A percentile compares a stretch with the other conserved stretches of the same genome.
phyloP scores from a whole-genome alignment of 2,797 vertebrate genomes.

The Galagoides demidoff region DNA sequence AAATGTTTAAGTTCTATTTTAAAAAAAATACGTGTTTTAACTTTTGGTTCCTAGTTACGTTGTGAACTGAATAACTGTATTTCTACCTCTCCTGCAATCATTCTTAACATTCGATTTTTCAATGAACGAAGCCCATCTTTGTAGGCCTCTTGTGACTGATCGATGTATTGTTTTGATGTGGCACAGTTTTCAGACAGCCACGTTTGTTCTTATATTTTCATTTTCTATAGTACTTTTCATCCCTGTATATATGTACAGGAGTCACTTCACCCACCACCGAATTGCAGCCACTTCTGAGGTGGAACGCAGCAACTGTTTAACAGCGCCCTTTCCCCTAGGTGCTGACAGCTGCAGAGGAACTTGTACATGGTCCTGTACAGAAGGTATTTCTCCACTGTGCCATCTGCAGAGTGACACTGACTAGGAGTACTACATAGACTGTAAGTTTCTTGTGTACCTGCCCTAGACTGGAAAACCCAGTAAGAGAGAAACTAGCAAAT shows the following conservation, averaged over 20 bases:
- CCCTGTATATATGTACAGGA: constrained; percentile 85
- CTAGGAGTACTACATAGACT: constrained; percentile 84
- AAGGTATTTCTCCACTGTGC: constrained; percentile 85
- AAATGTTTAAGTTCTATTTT: constrained; percentile 52
- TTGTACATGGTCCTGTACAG: constrained; percentile 81
- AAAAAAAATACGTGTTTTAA: constrained; percentile 47
- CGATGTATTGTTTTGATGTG: constrained; percentile 69
- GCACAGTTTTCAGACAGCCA: constrained; percentile 69
- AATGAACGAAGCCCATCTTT: constrained; percentile 54
- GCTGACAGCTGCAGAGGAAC: constrained; percentile 82
- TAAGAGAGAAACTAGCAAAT: constrained; percentile 50
- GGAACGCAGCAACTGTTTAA: constrained; percentile 85
- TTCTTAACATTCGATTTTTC: constrained; percentile 64
- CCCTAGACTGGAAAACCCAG: constrained; percentile 74
- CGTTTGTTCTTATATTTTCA: constrained; percentile 76
- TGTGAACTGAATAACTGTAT: constrained; percentile 65
- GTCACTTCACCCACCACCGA: constrained; percentile 85
- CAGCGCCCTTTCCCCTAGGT: constrained; percentile 85
- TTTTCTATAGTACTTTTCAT: constrained; percentile 82
- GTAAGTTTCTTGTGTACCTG: constrained; percentile 82
- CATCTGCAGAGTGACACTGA: constrained; percentile 83
- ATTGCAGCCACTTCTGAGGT: constrained; percentile 85
- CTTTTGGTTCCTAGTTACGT: constrained; percentile 22
- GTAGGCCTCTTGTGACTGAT: constrained; percentile 58
- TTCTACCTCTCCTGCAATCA: constrained; percentile 62